Conservation (phyloP, 2,113 vertebrate genomes). For the Sphaerodactylus townsendi region DNA sequence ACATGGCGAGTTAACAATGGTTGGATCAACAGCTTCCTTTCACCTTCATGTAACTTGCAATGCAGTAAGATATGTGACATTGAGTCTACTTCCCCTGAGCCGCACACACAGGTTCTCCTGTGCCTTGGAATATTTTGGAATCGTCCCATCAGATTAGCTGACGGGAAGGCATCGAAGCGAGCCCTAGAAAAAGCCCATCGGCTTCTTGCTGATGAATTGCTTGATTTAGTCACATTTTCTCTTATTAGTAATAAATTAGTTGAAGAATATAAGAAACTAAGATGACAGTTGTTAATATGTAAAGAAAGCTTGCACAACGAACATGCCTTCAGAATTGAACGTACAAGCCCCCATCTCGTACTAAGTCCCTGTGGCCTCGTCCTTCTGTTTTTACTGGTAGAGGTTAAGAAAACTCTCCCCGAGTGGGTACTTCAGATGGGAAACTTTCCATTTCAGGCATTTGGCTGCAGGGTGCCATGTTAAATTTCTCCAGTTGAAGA, state of each 20-base stretch:
- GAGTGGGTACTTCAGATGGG: not conserved
- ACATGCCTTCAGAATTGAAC: not conserved
- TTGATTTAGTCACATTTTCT: conserved; percentile 34
- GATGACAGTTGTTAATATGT: not conserved
- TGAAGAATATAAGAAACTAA: conserved; percentile 38
- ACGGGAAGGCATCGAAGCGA: no score
- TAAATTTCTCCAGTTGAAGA: not conserved
- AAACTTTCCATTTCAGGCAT: not conserved
- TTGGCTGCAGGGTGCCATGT: not conserved
- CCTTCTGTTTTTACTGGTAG: not conserved
- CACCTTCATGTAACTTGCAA: no score
- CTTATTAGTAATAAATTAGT: conserved; percentile 62
- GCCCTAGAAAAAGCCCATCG: not conserved
- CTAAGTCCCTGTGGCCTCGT: not conserved
- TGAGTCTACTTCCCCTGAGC: no score
- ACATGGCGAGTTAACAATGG: no score
- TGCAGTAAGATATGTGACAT: no score
- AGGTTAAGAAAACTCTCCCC: not conserved
- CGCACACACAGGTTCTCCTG: no score
- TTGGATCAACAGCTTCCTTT: no score
- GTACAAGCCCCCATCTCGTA: not conserved
- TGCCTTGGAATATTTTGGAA: no score
- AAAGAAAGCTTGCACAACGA: not conserved
- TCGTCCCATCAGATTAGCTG: no score
- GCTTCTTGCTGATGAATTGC: no score